Conservation (phyloP, 2,888 invertebrate genomes). For the Lepetodrilus schrolli region DNA sequence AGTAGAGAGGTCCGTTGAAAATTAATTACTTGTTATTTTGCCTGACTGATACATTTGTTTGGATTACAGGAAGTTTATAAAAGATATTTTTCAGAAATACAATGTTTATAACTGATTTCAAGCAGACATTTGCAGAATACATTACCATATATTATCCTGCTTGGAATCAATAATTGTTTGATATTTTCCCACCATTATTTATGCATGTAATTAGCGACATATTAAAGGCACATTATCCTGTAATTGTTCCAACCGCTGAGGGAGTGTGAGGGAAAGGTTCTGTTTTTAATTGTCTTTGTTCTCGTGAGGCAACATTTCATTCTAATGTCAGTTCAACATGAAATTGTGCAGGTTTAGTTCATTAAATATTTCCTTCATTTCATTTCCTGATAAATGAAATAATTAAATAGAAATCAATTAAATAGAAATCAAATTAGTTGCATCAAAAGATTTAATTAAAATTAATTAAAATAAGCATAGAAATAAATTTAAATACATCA, state of each 20-base stretch:
- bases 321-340: background rate
- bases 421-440: no score
- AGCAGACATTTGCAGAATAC: background rate
- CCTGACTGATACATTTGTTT: no score
- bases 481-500: no score
- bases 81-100: background rate
- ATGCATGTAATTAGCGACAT: background rate
- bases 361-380: no score
- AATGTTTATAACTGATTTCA: background rate
- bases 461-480: no score
- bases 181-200: background rate
- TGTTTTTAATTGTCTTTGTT: background rate
- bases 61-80: background rate
- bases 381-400: no score
- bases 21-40: no score
- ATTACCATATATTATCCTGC: background rate
- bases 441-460: no score
- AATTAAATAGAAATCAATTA: no score
- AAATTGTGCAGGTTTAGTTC: no score
- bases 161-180: background rate
- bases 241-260: no score
- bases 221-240: background rate
- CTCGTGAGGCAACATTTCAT: background rate
- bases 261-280: background rate
- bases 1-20: no score